A percentile compares a stretch with the other conserved stretches of the same genome.
Evolutionary conservation across 2,797 vertebrate genomes (phyloP).

Genomic region (Enteromius viviparus): DNA sequence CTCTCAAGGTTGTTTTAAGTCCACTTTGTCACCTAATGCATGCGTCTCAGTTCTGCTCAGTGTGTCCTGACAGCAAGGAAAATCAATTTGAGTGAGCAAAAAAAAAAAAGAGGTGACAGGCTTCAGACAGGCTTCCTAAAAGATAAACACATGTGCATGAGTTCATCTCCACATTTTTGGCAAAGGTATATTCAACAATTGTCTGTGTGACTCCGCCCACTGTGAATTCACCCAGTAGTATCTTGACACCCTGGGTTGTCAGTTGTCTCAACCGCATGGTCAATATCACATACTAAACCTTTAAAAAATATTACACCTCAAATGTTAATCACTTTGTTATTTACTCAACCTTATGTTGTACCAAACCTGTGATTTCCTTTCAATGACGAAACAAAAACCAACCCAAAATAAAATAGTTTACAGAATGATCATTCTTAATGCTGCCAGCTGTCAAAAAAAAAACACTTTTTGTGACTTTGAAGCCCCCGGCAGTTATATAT

Average conservation of each 20-base stretch:
- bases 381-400: neutral
- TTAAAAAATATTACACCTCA: neutral
- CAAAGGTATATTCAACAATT: constrained; percentile 49
- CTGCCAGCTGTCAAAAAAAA: neutral
- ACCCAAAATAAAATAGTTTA: neutral
- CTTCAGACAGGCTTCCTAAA: constrained; percentile 33
- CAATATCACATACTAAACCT: too few relatives aligned
- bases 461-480: neutral
- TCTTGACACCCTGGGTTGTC: neutral
- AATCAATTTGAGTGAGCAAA: constrained; percentile 7
- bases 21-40: neutral
- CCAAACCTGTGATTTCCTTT: neutral
- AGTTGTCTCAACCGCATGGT: too few relatives aligned
- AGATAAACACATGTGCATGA: constrained; percentile 57
- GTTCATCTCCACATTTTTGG: constrained; percentile 57
- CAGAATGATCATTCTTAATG: neutral
- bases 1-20: constrained; percentile 22
- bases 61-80: constrained; percentile 1
- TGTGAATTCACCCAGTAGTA: neutral
- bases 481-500: neutral
- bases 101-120: neutral
- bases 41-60: neutral
- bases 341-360: neutral
- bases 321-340: neutral
- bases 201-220: neutral